phyloP scores from a whole-genome alignment of 2,113 vertebrate genomes.

The Sebastes fasciatus region DNA sequence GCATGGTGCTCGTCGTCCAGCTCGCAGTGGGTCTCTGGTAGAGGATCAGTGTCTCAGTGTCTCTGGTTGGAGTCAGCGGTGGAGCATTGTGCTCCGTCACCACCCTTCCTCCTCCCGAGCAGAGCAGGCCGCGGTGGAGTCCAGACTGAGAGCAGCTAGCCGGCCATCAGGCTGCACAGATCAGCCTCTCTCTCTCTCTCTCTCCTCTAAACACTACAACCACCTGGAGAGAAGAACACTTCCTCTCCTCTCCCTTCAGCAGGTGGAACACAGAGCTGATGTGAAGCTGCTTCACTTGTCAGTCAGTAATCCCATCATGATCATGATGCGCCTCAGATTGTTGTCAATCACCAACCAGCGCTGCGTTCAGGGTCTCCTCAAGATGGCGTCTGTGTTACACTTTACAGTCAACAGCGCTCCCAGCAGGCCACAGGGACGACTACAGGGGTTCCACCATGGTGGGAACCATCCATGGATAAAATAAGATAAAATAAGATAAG shows the following conservation, averaged over 20 bases:
- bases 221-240: neutral
- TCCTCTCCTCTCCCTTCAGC: neutral
- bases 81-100: slow-evolving; percentile 83
- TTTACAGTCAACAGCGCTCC: slow-evolving; percentile 57
- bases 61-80: slow-evolving; percentile 72
- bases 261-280: slow-evolving; percentile 7
- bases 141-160: slow-evolving; percentile 72
- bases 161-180: slow-evolving; percentile 73
- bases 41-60: neutral
- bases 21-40: slow-evolving; percentile 60
- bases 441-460: slow-evolving; percentile 36
- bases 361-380: slow-evolving; percentile 77
- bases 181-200: neutral
- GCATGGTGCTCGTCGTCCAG: slow-evolving; percentile 71
- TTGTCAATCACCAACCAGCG: slow-evolving; percentile 70
- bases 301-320: slow-evolving; percentile 73
- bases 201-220: neutral
- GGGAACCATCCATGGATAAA: no score
- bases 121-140: slow-evolving; percentile 81
- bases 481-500: no score
- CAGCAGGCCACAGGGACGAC: slow-evolving; percentile 35
- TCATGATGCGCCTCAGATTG: slow-evolving; percentile 74
- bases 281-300: slow-evolving; percentile 47
- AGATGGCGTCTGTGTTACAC: slow-evolving; percentile 78
- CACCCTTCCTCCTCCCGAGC: slow-evolving; percentile 82